Percentiles rank a stretch among this genome's conserved stretches.
phyloP scores from a whole-genome alignment of 2,888 invertebrate genomes.

The Eilema sororculum region DNA sequence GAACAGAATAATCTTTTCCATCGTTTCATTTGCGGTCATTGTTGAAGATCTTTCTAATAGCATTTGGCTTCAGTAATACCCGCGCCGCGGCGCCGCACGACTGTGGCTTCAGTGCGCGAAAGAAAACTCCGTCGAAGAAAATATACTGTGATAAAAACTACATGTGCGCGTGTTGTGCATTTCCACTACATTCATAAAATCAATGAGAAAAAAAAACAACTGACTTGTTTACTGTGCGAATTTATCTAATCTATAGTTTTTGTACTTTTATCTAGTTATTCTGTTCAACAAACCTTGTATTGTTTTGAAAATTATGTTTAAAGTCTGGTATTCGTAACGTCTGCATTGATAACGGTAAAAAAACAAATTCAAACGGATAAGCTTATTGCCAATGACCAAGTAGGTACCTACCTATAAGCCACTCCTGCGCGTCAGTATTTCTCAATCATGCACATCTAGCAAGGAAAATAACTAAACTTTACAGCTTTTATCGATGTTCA shows the following conservation, averaged over 20 bases:
- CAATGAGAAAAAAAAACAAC: conserved; percentile 25
- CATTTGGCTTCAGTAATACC: conserved; percentile 64
- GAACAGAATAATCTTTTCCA: conserved; percentile 52
- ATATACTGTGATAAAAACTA: conserved; percentile 46
- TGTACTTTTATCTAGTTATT: conserved; percentile 15
- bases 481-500: not conserved
- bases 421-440: conserved; percentile 13
- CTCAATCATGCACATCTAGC: conserved; percentile 23
- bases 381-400: conserved; percentile 50
- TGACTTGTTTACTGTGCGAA: conserved; percentile 30
- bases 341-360: not conserved
- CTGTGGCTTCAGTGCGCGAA: conserved; percentile 47
- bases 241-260: conserved; percentile 16
- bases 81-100: conserved; percentile 64
- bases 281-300: not conserved
- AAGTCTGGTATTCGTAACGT: conserved; percentile 10
- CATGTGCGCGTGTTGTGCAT: conserved; percentile 40
- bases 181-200: conserved; percentile 9
- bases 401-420: too few species aligned
- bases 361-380: conserved; percentile 31
- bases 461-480: conserved; percentile 20
- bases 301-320: conserved; percentile 12
- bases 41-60: conserved; percentile 74
- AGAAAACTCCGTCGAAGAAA: conserved; percentile 39
- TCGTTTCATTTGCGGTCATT: conserved; percentile 71